Evolutionary conservation across 92 coral and sea anemone genomes (phyloP).

Genomic region (Heliopora coerulea): DNA sequence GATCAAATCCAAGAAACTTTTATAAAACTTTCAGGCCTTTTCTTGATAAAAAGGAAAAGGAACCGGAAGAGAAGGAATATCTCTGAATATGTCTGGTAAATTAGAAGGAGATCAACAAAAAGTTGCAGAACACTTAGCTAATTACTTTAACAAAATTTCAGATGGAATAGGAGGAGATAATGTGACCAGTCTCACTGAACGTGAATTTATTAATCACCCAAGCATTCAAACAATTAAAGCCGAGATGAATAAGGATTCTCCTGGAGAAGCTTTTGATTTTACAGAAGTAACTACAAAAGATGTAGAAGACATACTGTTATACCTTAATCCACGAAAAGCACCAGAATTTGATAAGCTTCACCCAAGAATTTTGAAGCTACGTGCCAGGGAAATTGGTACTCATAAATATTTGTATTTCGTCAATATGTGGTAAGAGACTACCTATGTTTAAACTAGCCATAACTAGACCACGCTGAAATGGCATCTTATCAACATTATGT

Average conservation of each 20-base stretch:
- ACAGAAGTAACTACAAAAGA: constrained; percentile 34
- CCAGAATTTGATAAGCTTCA: constrained; percentile 28
- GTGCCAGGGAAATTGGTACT: constrained; percentile 49
- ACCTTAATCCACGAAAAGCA: constrained; percentile 39
- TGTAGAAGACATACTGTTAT: constrained; percentile 37
- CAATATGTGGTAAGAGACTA: too few relatives aligned
- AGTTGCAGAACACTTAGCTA: constrained; percentile 43
- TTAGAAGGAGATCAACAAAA: constrained; percentile 27
- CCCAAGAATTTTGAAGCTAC: constrained; percentile 30
- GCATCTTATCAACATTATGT: too few relatives aligned
- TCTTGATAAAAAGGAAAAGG: constrained; percentile 28
- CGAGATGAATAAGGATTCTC: constrained; percentile 11
- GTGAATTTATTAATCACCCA: constrained; percentile 49
- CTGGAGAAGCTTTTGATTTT: constrained; percentile 31
- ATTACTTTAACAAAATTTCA: constrained; percentile 50
- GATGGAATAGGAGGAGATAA: constrained; percentile 49
- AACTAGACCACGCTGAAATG: too few relatives aligned
- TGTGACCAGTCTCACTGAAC: not conserved
- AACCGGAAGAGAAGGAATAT: constrained; percentile 25
- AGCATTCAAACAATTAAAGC: constrained; percentile 40
- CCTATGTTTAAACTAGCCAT: too few relatives aligned
- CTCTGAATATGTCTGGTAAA: constrained; percentile 20
- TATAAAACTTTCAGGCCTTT: constrained; percentile 54
- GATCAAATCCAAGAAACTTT: constrained; percentile 44
- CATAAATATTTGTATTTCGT: too few relatives aligned